Percentiles rank a stretch among this genome's conserved stretches.
Evolutionary conservation across 2,113 vertebrate genomes (phyloP).

Genomic region (Pogona vitticeps): DNA sequence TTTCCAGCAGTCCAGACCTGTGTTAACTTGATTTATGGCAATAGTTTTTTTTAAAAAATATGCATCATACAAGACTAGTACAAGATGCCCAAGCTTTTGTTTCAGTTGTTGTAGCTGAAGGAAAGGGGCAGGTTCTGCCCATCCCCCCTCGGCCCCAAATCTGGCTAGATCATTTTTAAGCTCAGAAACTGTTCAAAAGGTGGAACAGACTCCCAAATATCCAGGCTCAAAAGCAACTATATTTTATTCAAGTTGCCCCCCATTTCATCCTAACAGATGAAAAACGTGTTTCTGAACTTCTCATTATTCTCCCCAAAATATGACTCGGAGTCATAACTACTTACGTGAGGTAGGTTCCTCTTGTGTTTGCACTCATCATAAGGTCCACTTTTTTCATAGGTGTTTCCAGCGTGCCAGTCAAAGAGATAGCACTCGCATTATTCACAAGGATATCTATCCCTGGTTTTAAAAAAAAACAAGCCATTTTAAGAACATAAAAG

Average conservation of each 20-base stretch:
- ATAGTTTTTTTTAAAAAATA: no score
- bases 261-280: not conserved
- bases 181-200: not conserved
- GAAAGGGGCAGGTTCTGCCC: no score
- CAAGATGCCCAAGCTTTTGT: not conserved
- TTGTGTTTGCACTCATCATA: constrained; percentile 93
- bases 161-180: no score
- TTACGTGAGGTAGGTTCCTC: constrained; percentile 95
- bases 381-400: constrained; percentile 94
- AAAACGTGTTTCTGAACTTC: not conserved
- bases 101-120: not conserved
- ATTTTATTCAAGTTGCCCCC: not conserved
- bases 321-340: constrained; percentile 51
- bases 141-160: not conserved
- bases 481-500: constrained; percentile 48
- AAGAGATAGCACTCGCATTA: constrained; percentile 94
- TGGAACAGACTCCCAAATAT: not conserved
- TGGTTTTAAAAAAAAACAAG: constrained; percentile 74
- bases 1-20: not conserved
- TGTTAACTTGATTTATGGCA: no score
- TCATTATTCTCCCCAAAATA: not conserved
- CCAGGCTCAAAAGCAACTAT: not conserved
- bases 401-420: constrained; percentile 93
- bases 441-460: constrained; percentile 97
- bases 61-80: not conserved